A percentile compares a stretch with the other conserved stretches of the same genome.
Evolutionary conservation across 2,888 invertebrate species (phyloP).

Genomic region (Carterocephalus palaemon): DNA sequence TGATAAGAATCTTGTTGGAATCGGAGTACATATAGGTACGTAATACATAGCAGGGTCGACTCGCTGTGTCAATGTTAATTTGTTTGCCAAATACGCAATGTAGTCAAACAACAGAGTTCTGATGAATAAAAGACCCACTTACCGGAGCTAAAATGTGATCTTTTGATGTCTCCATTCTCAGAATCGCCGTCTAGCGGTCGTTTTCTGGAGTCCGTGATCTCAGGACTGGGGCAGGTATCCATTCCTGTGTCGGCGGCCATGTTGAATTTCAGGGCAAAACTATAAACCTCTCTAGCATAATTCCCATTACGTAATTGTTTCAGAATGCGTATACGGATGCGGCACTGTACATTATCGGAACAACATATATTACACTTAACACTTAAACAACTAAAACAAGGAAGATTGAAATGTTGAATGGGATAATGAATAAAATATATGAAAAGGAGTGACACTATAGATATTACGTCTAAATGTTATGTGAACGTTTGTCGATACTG

Average conservation of each 20-base stretch:
- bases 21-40: constrained; percentile 48
- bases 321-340: constrained; percentile 65
- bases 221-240: constrained; percentile 96
- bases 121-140: constrained; percentile 57
- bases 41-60: constrained; percentile 51
- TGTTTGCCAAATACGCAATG: constrained; percentile 67
- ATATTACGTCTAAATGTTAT: constrained; percentile 74
- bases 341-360: constrained; percentile 68
- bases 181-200: constrained; percentile 92
- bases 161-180: constrained; percentile 92
- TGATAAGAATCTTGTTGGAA: constrained; percentile 74
- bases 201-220: constrained; percentile 94
- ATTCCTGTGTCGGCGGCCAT: constrained; percentile 96
- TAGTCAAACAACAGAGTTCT: constrained; percentile 45
- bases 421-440: constrained; percentile 67
- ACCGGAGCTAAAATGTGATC: constrained; percentile 95
- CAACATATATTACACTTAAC: constrained; percentile 69
- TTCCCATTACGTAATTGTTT: constrained; percentile 79
- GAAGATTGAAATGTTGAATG: constrained; percentile 60
- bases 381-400: constrained; percentile 69
- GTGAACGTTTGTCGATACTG: constrained; percentile 75
- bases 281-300: constrained; percentile 78
- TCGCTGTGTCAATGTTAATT: constrained; percentile 71
- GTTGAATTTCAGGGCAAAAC: constrained; percentile 81
- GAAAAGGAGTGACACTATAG: constrained; percentile 72